Percentiles rank a stretch among this genome's conserved stretches.
Evolutionary conservation across 1,140 invertebrate genomes (phyloP).

Genomic region (Phymorhynchus buccinoides): DNA sequence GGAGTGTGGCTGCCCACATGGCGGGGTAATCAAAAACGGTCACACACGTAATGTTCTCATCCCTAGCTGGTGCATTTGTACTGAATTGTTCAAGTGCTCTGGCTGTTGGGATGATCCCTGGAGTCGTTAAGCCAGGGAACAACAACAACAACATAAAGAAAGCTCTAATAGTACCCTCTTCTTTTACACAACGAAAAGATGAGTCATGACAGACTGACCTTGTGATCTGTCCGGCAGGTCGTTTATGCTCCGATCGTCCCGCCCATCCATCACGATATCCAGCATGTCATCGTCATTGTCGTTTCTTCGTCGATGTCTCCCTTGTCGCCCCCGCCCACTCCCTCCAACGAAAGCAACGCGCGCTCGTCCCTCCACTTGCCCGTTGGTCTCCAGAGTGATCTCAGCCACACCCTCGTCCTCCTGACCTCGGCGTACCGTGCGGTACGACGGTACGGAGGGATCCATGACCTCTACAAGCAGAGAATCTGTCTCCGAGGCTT

Average conservation of each 20-base stretch:
- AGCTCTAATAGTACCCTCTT: too few species aligned
- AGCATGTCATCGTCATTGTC: slow-evolving; percentile 45
- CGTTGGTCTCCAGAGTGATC: neutral
- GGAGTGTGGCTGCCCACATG: too few species aligned
- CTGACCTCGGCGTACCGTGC: neutral
- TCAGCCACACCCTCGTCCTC: neutral
- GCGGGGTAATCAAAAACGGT: too few species aligned
- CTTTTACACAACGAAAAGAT: too few species aligned
- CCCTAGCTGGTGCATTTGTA: too few species aligned
- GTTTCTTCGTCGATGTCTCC: neutral
- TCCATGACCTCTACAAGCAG: slow-evolving; percentile 46
- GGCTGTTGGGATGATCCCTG: too few species aligned
- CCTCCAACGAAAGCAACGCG: neutral
- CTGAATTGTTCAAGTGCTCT: too few species aligned
- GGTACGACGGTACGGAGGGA: slow-evolving; percentile 13
- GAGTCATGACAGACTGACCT: too few species aligned
- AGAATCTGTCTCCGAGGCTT: slow-evolving; percentile 35
- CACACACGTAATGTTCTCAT: too few species aligned
- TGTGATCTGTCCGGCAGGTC: slow-evolving; percentile 22
- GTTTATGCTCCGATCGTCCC: slow-evolving; percentile 37
- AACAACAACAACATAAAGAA: too few species aligned
- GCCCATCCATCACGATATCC: slow-evolving; percentile 45
- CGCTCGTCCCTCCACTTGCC: neutral
- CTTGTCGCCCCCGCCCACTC: neutral
- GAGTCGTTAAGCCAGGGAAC: too few species aligned